A percentile compares a stretch with the other conserved stretches of the same genome.
phyloP scores from a whole-genome alignment of 2,797 vertebrate genomes.

The Pipistrellus kuhlii region DNA sequence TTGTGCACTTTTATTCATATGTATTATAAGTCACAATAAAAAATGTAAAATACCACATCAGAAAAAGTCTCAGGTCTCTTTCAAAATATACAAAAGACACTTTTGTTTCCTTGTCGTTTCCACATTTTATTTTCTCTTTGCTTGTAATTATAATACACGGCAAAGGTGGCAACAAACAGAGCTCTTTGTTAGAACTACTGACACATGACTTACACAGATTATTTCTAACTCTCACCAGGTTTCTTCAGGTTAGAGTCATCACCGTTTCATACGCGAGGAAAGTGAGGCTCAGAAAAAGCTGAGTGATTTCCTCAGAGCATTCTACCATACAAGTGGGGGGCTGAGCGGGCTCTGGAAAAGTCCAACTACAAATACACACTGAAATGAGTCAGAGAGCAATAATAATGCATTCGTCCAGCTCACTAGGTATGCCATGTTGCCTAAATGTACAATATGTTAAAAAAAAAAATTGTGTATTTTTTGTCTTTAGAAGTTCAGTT shows the following conservation, averaged over 20 bases:
- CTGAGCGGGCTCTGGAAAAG: neutral
- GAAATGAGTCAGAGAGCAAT: neutral
- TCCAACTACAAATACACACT: neutral
- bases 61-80: neutral
- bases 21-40: neutral
- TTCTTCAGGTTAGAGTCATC: neutral
- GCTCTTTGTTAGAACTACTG: neutral
- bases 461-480: conserved; percentile 7
- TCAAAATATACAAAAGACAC: neutral
- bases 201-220: neutral
- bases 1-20: neutral
- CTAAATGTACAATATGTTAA: neutral
- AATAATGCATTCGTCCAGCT: neutral
- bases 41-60: neutral
- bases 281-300: neutral
- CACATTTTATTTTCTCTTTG: neutral
- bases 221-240: neutral
- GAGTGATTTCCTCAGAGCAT: neutral
- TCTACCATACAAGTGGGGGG: neutral
- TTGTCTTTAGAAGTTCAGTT: neutral
- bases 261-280: neutral
- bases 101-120: neutral
- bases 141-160: neutral
- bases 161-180: neutral
- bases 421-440: neutral